Base-by-base conservation (phyloP, 1,140 invertebrate species). In the Marisa cornuarietis region DNA sequence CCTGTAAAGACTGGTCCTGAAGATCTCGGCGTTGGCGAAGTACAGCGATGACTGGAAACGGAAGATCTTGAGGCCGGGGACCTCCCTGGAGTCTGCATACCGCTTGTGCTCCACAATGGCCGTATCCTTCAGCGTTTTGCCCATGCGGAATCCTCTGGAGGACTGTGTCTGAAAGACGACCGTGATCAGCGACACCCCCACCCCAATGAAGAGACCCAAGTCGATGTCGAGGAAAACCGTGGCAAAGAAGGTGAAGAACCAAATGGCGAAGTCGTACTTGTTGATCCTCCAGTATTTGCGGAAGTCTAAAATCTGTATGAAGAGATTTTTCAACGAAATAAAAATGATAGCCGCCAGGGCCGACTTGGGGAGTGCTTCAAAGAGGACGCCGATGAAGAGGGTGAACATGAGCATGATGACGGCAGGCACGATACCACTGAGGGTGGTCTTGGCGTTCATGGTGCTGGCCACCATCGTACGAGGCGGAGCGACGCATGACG, bases 401-500 rank as follows among this genome's bases (percentile, higher is more conserved):
- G 93, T 89, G 31, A 93, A 90, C 9, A 92, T 82, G 11, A 93
- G 83, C 58, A 93, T 84, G 31, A 93, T 85, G 8, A 88, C 81
- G n/a, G 91, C 83, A 18, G 91, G 89, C 52, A 93, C 84, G 51
- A 93, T 58, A 2, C 87, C 87, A 68, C 79, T 80, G n/a, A 89
- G 31, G 4, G 85, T 88, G 62, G 88, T 85, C 71, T 85, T 88
- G 14, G 85, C 84, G 76, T 87, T 87, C 87, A 88, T 89, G 49
- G 78, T 79, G 49, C 83, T 85, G 42, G 85, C 85, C 22, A 89
- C 84, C 88, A 96, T 96, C 58, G 96, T 97, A 82, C 95, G 91
- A 3, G 95, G 95, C 87, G 96, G 95, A 22, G 95, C 95, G 52
- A 95, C 97, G 11, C 96, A 97, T 10, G 90, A 91, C n/a, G 93